Evolutionary conservation across 2,797 vertebrate species (phyloP), one percentile per base, ranked within the genome.

Genomic region (Synanceia verrucosa): DNA sequence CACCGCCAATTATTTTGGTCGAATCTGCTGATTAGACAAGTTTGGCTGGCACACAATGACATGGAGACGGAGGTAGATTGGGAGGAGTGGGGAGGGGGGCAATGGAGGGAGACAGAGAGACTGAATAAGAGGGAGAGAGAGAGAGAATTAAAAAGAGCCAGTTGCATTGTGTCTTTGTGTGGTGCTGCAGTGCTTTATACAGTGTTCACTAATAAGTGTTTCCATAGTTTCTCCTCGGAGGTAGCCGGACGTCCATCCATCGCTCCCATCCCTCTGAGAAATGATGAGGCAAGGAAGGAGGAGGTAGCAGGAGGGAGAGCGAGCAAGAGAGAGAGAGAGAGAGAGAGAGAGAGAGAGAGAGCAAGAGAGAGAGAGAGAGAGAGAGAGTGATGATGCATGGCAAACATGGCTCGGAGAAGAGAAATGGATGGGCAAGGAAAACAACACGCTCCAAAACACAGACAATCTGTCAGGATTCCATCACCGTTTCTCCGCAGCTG

Each of bases 11-110:
- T 92, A 93, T 92, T 93, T 92, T 88, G 89, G 84, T 86, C 61
- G 85, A 91, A 91, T 91, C 82, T 91, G 92, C 91, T 93, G 92
- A 93, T 93, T 92, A 90, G 88, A 89, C 91, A 91, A 91, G 83
- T 93, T 88, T 77, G 84, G 87, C 83, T 88, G 86, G 85, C 87
- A 82, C 84, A 83, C 89, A 86, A 82, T 92, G 91, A 89, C 89
- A 90, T 57, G 79, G 76, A 86, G 80, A 90, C 2, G 56, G 67
- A 82, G 79, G 78, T 65, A 62, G 70, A 51, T 34, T 28, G 14
- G 41, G 65, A 24, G 26, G 39, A 18, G 28, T 36, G 33, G 29
- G 24, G 19, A 14, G 44, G 56, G 64, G 55, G 55, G 39, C 9
- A 18, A 44, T n/a, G 51, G 67, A 67, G 53, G 37, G 23, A 37